Conservation (phyloP, 2,888 invertebrate species). For the Leptothorax acervorum region DNA sequence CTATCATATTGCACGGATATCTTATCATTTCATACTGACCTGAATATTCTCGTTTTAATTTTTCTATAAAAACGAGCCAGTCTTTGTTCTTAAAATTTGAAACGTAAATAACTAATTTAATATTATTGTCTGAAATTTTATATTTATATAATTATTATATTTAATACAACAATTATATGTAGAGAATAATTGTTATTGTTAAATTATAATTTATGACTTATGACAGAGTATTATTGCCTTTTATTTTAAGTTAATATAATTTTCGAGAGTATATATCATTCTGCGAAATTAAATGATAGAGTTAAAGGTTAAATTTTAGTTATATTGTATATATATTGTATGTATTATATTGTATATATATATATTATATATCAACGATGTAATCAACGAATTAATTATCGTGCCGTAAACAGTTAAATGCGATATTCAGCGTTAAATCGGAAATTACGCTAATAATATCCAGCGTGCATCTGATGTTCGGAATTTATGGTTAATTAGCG, state of each 20-base stretch:
- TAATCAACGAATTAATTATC: constrained; percentile 16
- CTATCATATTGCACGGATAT: not conserved
- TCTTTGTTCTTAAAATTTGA: not conserved
- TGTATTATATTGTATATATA: too few relatives aligned
- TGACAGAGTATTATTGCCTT: not conserved
- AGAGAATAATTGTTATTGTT: not conserved
- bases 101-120: not conserved
- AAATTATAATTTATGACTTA: not conserved
- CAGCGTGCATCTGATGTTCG: not conserved
- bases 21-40: not conserved
- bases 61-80: not conserved
- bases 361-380: not conserved
- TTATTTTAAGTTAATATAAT: not conserved
- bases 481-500: constrained; percentile 15
- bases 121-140: not conserved
- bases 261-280: not conserved
- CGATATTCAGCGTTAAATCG: constrained; percentile 24
- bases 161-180: constrained; percentile 1
- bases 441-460: constrained; percentile 19
- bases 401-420: constrained; percentile 18
- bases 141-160: not conserved
- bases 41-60: not conserved
- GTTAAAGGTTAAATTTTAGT: not conserved
- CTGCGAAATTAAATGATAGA: constrained; percentile 9
- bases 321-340: not conserved